Percentiles rank a stretch among this genome's conserved stretches.
phyloP scores from a whole-genome alignment of 2,888 invertebrate genomes.

The Ophioninae sp. region DNA sequence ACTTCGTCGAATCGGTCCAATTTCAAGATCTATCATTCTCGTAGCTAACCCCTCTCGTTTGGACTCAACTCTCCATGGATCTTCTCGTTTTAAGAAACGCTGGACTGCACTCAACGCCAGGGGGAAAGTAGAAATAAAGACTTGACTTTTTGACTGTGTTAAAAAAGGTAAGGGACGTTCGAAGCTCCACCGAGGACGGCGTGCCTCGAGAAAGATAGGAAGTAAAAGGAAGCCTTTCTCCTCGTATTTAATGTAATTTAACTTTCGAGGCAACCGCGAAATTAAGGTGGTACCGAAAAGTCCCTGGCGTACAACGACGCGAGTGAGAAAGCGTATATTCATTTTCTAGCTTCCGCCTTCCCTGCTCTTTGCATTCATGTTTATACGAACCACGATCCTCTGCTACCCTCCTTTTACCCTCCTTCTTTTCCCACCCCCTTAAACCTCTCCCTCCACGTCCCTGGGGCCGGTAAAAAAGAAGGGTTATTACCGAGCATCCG shows the following conservation, averaged over 20 bases:
- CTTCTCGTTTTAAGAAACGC: constrained; percentile 5
- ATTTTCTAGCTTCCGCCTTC: constrained; percentile 50
- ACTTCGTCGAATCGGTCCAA: too few species aligned
- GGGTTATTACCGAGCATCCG: constrained; percentile 60
- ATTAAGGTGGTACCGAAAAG: constrained; percentile 61
- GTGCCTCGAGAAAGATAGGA: constrained; percentile 31
- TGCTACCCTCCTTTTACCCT: constrained; percentile 12
- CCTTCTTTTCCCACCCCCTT: not conserved
- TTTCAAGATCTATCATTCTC: too few species aligned
- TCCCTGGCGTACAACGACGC: constrained; percentile 49
- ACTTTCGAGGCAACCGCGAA: constrained; percentile 63
- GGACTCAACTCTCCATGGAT: not conserved
- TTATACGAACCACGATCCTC: constrained; percentile 40
- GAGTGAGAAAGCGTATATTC: constrained; percentile 60
- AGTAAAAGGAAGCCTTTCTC: constrained; percentile 50
- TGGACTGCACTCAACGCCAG: constrained; percentile 18
- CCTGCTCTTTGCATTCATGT: constrained; percentile 24
- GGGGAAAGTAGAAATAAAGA: not conserved
- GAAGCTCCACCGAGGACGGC: constrained; percentile 31
- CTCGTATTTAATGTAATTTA: constrained; percentile 65
- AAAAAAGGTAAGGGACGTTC: constrained; percentile 57
- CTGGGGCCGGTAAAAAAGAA: constrained; percentile 59
- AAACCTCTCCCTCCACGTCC: constrained; percentile 34
- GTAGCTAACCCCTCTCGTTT: too few species aligned
- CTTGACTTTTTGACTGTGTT: constrained; percentile 54